A percentile compares a stretch with the other conserved stretches of the same genome.
Conservation (phyloP, 92 coral and sea anemone species). For the Paragorgia papillata region DNA sequence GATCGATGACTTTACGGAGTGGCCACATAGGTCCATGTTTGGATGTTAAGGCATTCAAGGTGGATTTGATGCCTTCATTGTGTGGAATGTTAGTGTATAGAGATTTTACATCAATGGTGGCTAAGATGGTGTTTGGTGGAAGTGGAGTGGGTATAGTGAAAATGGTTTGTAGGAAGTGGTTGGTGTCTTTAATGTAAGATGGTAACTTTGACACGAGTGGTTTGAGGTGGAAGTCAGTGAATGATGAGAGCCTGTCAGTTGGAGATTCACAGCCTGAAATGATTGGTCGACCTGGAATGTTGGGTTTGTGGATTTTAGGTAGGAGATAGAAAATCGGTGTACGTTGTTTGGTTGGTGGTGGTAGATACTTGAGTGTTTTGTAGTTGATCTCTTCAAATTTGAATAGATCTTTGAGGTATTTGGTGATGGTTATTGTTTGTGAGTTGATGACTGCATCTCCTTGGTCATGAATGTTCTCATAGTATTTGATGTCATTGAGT, state of each 20-base stretch:
- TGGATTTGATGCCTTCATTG: slow-evolving; percentile 40
- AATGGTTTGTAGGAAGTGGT: slow-evolving; percentile 51
- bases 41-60: slow-evolving; percentile 29
- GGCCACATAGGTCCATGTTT: background rate
- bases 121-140: slow-evolving; percentile 36
- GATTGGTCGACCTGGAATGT: slow-evolving; percentile 46
- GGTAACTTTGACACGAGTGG: slow-evolving; percentile 42
- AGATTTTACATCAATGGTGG: slow-evolving; percentile 52
- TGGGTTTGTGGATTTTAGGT: slow-evolving; percentile 50
- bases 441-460: background rate
- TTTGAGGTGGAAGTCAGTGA: slow-evolving; percentile 48
- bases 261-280: slow-evolving; percentile 56
- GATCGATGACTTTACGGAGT: background rate
- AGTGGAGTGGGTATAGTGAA: slow-evolving; percentile 42
- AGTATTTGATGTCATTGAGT: background rate
- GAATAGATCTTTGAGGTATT: slow-evolving; percentile 17
- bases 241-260: slow-evolving; percentile 47
- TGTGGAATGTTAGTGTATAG: slow-evolving; percentile 58
- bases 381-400: background rate
- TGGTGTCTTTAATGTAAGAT: slow-evolving; percentile 57
- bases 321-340: slow-evolving; percentile 37
- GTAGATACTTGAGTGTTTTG: slow-evolving; percentile 20
- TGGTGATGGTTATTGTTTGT: background rate
- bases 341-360: slow-evolving; percentile 11
- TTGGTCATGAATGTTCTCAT: background rate